Evolutionary conservation across 2,888 invertebrate species (phyloP).

Genomic region (Formica aserva): DNA sequence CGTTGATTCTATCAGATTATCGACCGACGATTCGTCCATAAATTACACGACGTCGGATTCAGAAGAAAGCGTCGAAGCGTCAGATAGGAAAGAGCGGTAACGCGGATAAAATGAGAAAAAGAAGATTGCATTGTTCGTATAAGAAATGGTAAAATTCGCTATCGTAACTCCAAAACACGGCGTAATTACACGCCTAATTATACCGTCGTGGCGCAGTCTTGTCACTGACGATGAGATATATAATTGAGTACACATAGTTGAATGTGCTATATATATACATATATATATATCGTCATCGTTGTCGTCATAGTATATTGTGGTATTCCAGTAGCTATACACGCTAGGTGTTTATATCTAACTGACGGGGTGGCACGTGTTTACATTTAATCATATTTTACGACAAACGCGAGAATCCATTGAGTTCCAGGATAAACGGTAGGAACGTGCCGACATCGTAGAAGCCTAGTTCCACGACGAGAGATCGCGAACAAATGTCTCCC

Average conservation of each 20-base stretch:
- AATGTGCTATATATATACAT: neutral
- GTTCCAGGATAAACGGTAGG: conserved; percentile 38
- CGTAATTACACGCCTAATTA: conserved; percentile 16
- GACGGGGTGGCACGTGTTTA: conserved; percentile 62
- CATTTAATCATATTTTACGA: conserved; percentile 65
- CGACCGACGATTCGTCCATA: conserved; percentile 42
- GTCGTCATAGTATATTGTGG: conserved; percentile 18
- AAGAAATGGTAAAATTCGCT: conserved; percentile 26
- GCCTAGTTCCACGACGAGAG: conserved; percentile 27
- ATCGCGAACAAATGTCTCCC: conserved; percentile 41
- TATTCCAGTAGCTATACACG: conserved; percentile 1
- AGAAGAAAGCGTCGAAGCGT: conserved; percentile 34
- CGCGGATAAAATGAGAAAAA: neutral
- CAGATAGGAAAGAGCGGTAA: conserved; percentile 18
- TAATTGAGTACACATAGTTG: neutral
- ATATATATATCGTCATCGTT: neutral
- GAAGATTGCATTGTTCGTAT: neutral
- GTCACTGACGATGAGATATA: neutral
- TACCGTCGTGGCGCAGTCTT: neutral
- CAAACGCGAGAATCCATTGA: conserved; percentile 52
- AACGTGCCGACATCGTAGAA: conserved; percentile 34
- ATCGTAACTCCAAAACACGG: neutral
- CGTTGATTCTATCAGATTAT: conserved; percentile 51
- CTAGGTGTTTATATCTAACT: conserved; percentile 55
- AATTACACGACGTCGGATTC: conserved; percentile 36